Evolutionary conservation across 2,113 vertebrate species (phyloP).

Genomic region (Asarcornis scutulata): DNA sequence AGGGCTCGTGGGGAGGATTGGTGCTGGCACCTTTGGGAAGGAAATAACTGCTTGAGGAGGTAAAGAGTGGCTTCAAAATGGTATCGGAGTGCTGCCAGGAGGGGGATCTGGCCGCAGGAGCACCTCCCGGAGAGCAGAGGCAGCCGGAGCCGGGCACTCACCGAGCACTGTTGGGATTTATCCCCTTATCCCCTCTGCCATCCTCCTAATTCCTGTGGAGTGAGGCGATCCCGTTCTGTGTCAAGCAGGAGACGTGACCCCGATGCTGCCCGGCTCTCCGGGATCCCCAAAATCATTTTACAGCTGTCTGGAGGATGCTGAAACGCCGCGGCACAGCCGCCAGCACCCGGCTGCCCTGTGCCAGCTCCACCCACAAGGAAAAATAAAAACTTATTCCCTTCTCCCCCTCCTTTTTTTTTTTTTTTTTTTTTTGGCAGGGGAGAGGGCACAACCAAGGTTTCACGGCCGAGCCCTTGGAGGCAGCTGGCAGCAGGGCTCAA

Average conservation of each 20-base stretch:
- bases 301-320: neutral
- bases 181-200: neutral
- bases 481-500: neutral
- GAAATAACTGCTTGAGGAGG: slow-evolving; percentile 35
- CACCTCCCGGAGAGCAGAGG: neutral
- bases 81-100: neutral
- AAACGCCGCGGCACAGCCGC: neutral
- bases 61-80: neutral
- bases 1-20: neutral
- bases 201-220: slow-evolving; percentile 45
- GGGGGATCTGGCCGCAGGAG: neutral
- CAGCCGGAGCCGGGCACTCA: neutral
- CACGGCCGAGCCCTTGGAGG: neutral
- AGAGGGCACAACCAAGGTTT: neutral
- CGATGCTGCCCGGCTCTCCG: neutral
- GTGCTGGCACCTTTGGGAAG: neutral
- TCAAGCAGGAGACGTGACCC: neutral
- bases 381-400: neutral
- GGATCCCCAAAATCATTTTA: neutral
- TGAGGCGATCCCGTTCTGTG: neutral
- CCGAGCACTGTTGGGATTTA: no score
- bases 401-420: neutral
- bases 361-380: neutral
- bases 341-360: neutral
- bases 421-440: neutral